These are phyloP conservation scores for Leptinotarsa defecta DNA, from an alignment of 1,140 invertebrate species.

Conservation along the genomic window DNA sequence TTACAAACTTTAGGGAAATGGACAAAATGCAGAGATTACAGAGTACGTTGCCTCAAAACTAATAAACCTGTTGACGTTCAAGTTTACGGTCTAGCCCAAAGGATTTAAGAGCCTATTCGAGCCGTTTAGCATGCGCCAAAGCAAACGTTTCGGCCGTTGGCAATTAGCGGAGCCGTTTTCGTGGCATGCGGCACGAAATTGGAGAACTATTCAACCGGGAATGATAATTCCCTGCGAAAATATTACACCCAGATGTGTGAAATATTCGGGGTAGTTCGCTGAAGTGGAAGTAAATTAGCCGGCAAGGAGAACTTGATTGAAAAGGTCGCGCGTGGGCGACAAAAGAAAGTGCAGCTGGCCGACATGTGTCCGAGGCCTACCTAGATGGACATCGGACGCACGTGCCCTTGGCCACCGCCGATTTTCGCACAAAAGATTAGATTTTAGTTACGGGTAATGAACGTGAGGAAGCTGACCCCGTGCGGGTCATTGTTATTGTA, in stretches of 20 bases:
- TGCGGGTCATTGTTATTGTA: conserved; percentile 28
- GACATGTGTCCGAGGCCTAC: conserved; percentile 46
- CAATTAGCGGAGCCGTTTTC: conserved; percentile 27
- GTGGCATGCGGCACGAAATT: conserved; percentile 7
- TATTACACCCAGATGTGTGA: conserved; percentile 49
- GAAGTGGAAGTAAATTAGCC: conserved; percentile 50
- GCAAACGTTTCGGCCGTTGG: conserved; percentile 28
- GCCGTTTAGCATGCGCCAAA: conserved; percentile 24
- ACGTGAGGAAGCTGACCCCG: conserved; percentile 36
- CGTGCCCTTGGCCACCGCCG: conserved; percentile 46
- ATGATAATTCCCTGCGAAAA: conserved; percentile 37
- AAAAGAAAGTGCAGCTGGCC: conserved; percentile 50
- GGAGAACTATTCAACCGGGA: conserved; percentile 1
- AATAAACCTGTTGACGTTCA: no score
- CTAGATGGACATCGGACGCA: conserved; percentile 44
- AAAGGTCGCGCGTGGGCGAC: conserved; percentile 48
- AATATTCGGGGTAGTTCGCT: conserved; percentile 45
- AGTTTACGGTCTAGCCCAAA: no score
- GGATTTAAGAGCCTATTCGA: conserved; percentile 27
- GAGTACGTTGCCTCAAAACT: no score
- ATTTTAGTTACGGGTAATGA: conserved; percentile 54
- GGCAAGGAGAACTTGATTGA: conserved; percentile 39
- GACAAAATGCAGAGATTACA: no score
- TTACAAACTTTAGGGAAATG: no score
- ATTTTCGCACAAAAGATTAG: conserved; percentile 45